These are phyloP conservation scores for Corynorhinus townsendii DNA, from an alignment of 2,113 vertebrate species.

Conservation along the genomic window DNA sequence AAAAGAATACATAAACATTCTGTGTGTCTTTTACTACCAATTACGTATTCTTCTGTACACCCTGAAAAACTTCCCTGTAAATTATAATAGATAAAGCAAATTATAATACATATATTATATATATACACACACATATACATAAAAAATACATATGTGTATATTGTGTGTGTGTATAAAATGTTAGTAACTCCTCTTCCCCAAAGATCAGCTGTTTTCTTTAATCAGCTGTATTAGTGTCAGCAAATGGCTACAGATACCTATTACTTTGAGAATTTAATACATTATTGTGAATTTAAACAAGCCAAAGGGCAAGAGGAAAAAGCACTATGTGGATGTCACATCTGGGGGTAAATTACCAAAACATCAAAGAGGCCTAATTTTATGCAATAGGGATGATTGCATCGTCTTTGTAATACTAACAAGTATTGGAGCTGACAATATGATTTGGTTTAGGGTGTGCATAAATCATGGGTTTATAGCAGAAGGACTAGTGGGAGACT, in stretches of 20 bases:
- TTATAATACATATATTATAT: conserved; percentile 12
- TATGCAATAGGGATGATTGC: not conserved
- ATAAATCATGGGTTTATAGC: not conserved
- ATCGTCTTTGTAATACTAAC: not conserved
- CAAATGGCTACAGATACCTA: conserved; percentile 85
- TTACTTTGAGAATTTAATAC: conserved; percentile 88
- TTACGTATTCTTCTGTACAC: conserved; percentile 81
- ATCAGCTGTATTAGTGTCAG: conserved; percentile 90
- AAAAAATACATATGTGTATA: conserved; percentile 54
- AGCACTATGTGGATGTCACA: conserved; percentile 88
- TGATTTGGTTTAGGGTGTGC: not conserved
- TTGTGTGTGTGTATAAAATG: conserved; percentile 64
- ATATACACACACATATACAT: not conserved
- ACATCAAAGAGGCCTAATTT: conserved; percentile 72
- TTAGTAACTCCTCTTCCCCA: conserved; percentile 77
- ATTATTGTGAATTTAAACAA: conserved; percentile 84
- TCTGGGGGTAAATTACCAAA: conserved; percentile 86
- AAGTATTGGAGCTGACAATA: not conserved
- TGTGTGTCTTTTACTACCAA: conserved; percentile 81
- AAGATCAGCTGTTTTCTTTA: conserved; percentile 83
- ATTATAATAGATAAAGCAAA: conserved; percentile 70
- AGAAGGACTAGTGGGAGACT: not conserved
- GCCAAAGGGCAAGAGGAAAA: conserved; percentile 83
- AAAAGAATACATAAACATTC: conserved; percentile 83
- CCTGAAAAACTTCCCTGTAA: conserved; percentile 77